Evolutionary conservation across 2,797 vertebrate species (phyloP).

Genomic region (Trachurus trachurus): DNA sequence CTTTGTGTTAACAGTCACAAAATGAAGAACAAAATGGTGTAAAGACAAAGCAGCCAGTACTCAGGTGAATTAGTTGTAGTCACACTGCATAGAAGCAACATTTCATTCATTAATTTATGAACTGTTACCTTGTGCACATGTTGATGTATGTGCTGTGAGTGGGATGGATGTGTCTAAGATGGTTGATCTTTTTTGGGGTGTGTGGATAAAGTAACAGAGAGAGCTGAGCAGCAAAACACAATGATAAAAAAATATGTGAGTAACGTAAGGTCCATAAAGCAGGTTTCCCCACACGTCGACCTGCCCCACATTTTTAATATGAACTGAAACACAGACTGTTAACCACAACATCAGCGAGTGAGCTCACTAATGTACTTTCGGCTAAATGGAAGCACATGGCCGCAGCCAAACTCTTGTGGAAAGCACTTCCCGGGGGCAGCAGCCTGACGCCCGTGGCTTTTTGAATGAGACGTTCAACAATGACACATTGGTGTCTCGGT

Average conservation of each 20-base stretch:
- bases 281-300: not conserved
- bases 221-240: not conserved
- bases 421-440: not conserved
- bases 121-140: no score
- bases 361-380: slow-evolving; percentile 3
- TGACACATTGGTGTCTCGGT: not conserved
- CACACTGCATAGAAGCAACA: no score
- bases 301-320: not conserved
- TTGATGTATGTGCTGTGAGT: no score
- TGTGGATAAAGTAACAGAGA: no score
- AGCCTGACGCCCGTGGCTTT: not conserved
- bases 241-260: not conserved
- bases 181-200: no score
- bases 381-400: not conserved
- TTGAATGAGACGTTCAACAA: slow-evolving; percentile 1
- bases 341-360: slow-evolving; percentile 27
- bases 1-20: no score
- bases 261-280: not conserved
- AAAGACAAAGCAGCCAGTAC: no score
- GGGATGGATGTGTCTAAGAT: no score
- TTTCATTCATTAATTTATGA: no score
- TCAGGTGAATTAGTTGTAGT: no score
- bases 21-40: no score
- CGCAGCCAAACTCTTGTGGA: not conserved
- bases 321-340: not conserved